Percentiles rank a stretch among this genome's conserved stretches.
These are phyloP conservation scores for Bolborhynchus lineola DNA, from an alignment of 2,113 vertebrate genomes.

Conservation along the genomic window DNA sequence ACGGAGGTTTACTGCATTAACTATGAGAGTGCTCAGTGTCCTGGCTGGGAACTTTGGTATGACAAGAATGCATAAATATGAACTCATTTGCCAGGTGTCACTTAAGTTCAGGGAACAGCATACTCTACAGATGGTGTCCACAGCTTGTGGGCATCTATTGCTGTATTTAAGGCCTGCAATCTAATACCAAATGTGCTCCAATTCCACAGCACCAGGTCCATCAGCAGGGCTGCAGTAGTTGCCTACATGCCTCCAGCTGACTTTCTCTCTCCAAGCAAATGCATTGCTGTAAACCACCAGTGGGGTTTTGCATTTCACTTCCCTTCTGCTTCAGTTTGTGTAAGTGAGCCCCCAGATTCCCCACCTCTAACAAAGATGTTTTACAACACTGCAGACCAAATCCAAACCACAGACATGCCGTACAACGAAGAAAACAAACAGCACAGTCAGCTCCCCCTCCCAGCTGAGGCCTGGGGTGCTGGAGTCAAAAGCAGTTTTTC, in stretches of 20 bases:
- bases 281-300: not conserved
- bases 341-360: constrained; percentile 19
- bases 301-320: constrained; percentile 10
- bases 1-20: not conserved
- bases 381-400: not conserved
- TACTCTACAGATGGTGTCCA: not conserved
- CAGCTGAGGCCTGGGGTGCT: not conserved
- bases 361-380: not conserved
- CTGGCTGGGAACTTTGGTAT: not conserved
- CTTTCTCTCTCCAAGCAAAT: not conserved
- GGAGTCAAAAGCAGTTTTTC: not conserved
- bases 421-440: not conserved
- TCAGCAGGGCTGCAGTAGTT: not conserved
- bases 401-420: constrained; percentile 1
- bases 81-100: not conserved
- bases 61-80: not conserved
- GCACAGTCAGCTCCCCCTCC: not conserved
- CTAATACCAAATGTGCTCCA: rapidly evolving
- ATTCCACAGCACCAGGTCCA: not conserved
- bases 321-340: not conserved
- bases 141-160: not conserved
- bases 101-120: not conserved
- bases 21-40: not conserved
- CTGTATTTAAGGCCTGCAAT: not conserved
- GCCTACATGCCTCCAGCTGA: not conserved